phyloP scores from a whole-genome alignment of 53 echinoderm and acorn worm genomes.

The Apostichopus leukothele region DNA sequence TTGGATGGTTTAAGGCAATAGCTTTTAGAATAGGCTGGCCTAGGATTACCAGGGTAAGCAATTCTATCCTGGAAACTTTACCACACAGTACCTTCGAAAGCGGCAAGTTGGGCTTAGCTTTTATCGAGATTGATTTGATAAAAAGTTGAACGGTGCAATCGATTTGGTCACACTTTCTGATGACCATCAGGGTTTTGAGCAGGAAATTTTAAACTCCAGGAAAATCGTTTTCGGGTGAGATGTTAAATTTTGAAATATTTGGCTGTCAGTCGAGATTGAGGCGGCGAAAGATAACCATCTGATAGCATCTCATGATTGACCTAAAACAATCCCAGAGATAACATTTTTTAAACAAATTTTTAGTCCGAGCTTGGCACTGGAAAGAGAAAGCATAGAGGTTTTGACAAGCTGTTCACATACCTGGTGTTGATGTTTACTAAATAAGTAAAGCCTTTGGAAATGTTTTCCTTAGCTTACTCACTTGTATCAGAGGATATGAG shows the following conservation, averaged over 20 bases:
- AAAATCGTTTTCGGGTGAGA: not conserved
- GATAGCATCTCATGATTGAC: not conserved
- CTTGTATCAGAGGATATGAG: too few species aligned
- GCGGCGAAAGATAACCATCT: not conserved
- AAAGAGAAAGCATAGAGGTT: too few species aligned
- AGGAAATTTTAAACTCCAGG: not conserved
- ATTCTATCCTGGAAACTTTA: not conserved
- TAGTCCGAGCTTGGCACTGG: not conserved
- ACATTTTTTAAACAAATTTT: not conserved
- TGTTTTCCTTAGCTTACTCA: too few species aligned
- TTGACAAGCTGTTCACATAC: too few species aligned
- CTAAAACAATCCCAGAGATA: not conserved
- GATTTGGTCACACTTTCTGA: not conserved
- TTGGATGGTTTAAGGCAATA: conserved; percentile 30
- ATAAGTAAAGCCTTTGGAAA: too few species aligned
- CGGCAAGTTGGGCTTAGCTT: not conserved
- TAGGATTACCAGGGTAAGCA: not conserved
- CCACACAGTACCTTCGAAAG: not conserved
- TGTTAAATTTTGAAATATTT: not conserved
- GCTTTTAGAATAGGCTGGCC: not conserved
- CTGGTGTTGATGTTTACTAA: too few species aligned
- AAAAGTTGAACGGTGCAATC: not conserved
- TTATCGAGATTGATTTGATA: not conserved
- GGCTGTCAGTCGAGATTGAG: not conserved
- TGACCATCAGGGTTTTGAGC: not conserved